Conservation (phyloP, 2,888 invertebrate species). For the Drosophila testacea region DNA sequence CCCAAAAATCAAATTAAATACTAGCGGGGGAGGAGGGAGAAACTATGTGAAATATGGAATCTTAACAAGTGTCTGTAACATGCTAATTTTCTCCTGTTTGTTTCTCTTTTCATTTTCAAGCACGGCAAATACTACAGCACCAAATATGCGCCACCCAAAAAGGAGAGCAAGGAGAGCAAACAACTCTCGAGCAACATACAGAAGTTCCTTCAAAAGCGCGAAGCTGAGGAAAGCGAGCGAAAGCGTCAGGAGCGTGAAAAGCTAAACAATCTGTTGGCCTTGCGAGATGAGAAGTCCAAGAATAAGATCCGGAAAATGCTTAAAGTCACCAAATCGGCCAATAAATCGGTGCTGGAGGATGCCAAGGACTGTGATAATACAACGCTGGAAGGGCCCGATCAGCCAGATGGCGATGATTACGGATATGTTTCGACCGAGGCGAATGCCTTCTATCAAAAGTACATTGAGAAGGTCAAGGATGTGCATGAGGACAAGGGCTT, state of each 20-base stretch:
- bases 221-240: slow-evolving; percentile 91
- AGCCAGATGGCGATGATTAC: slow-evolving; percentile 96
- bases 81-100: background rate
- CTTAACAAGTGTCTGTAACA: slow-evolving; percentile 24
- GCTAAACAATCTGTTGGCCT: slow-evolving; percentile 88
- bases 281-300: slow-evolving; percentile 90
- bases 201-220: slow-evolving; percentile 92
- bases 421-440: slow-evolving; percentile 95
- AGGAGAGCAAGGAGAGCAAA: slow-evolving; percentile 88
- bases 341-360: slow-evolving; percentile 93
- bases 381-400: slow-evolving; percentile 86
- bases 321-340: slow-evolving; percentile 95
- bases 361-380: slow-evolving; percentile 92
- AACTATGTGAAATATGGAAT: background rate
- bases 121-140: slow-evolving; percentile 90
- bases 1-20: slow-evolving; percentile 4
- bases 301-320: slow-evolving; percentile 92
- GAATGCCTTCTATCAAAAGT: slow-evolving; percentile 92
- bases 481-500: slow-evolving; percentile 89
- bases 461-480: slow-evolving; percentile 90
- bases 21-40: too few species aligned
- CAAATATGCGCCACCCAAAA: slow-evolving; percentile 93
- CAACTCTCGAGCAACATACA: slow-evolving; percentile 91
- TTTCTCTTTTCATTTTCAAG: slow-evolving; percentile 7
- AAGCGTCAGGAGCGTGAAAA: slow-evolving; percentile 88